Percentiles rank a stretch among this genome's conserved stretches.
These are phyloP conservation scores for Chrysolina americana DNA, from an alignment of 2,888 invertebrate species.

Conservation along the genomic window DNA sequence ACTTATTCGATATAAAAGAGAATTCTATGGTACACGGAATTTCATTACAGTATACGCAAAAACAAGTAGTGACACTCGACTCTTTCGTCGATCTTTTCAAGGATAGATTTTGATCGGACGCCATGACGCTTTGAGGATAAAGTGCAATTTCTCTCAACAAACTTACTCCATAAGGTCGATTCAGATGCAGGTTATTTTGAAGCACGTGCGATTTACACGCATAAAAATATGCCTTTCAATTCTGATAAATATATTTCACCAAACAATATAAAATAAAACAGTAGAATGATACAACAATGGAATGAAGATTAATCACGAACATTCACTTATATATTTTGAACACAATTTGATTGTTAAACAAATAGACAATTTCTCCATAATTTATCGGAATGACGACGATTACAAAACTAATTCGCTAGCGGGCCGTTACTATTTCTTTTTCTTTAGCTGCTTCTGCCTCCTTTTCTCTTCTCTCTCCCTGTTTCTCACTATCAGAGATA, in stretches of 20 bases:
- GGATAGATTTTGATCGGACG: too few relatives aligned
- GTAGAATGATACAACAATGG: constrained; percentile 47
- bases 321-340: constrained; percentile 34
- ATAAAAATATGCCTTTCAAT: background rate
- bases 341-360: constrained; percentile 37
- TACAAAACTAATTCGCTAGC: constrained; percentile 11
- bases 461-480: constrained; percentile 85
- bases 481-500: constrained; percentile 84
- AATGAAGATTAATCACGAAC: constrained; percentile 35
- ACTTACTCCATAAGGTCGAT: too few relatives aligned
- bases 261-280: constrained; percentile 48
- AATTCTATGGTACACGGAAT: too few relatives aligned
- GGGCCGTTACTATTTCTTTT: constrained; percentile 75
- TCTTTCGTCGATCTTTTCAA: too few relatives aligned
- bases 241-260: constrained; percentile 44
- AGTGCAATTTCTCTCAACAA: too few relatives aligned
- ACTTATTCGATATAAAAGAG: too few relatives aligned
- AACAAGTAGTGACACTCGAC: too few relatives aligned
- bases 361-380: constrained; percentile 26
- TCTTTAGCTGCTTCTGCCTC: constrained; percentile 84
- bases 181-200: too few relatives aligned
- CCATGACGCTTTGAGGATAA: too few relatives aligned
- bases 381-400: constrained; percentile 41
- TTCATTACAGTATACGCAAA: too few relatives aligned
- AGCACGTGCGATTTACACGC: too few relatives aligned